A percentile compares a stretch with the other conserved stretches of the same genome.
These are phyloP conservation scores for Gymnarchus niloticus DNA, from an alignment of 2,113 vertebrate species.

Conservation along the genomic window DNA sequence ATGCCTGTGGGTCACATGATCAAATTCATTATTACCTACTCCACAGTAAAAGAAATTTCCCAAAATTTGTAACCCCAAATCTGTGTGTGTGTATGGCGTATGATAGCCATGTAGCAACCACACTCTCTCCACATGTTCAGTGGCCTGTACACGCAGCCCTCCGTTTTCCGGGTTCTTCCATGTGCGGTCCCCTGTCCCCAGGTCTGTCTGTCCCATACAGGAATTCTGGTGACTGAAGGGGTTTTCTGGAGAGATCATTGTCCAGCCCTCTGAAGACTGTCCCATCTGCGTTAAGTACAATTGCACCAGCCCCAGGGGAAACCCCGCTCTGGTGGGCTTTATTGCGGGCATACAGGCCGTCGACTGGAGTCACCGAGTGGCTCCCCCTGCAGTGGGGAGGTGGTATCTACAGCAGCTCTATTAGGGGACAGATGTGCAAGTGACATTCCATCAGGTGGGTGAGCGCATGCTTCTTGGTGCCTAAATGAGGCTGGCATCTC, in stretches of 20 bases:
- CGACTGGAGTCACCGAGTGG: slow-evolving; percentile 50
- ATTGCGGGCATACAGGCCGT: slow-evolving; percentile 50
- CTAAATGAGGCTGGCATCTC: slow-evolving; percentile 11
- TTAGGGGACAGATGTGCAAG: not conserved
- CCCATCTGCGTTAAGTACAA: slow-evolving; percentile 62
- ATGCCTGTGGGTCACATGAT: slow-evolving; percentile 59
- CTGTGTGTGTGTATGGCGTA: not conserved
- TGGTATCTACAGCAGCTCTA: not conserved
- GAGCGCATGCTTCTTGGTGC: not conserved
- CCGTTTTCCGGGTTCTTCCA: too few relatives aligned
- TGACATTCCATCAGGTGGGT: not conserved
- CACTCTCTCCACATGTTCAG: not conserved
- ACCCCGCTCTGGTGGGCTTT: slow-evolving; percentile 61
- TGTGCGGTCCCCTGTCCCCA: too few relatives aligned
- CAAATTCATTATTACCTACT: slow-evolving; percentile 59
- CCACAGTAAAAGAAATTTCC: slow-evolving; percentile 43
- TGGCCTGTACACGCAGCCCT: not conserved
- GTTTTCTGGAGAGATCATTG: slow-evolving; percentile 59
- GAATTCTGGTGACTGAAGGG: slow-evolving; percentile 63
- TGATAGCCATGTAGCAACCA: not conserved
- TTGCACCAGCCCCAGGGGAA: slow-evolving; percentile 54
- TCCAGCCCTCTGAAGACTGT: slow-evolving; percentile 42
- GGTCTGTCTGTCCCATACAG: slow-evolving; percentile 35
- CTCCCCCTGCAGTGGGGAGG: not conserved
- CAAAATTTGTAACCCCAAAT: not conserved